phyloP scores from a whole-genome alignment of 2,888 invertebrate species.

The Xestia ashworthii region DNA sequence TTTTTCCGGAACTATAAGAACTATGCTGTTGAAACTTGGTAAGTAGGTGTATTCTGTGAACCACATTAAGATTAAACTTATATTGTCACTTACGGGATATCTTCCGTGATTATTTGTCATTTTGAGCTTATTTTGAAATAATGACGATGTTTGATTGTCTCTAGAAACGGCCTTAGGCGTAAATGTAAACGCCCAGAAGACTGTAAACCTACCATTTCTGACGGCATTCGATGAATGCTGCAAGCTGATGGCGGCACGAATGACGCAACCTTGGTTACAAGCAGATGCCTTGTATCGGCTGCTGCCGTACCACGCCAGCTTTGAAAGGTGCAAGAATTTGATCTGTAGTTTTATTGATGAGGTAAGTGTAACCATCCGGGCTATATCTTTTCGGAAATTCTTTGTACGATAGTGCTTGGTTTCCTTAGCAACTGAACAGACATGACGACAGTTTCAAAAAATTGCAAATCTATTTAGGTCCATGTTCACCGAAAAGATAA shows the following conservation, averaged over 20 bases:
- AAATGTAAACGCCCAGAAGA: conserved; percentile 63
- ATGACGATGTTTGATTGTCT: background rate
- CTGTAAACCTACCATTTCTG: conserved; percentile 67
- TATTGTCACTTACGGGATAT: too few relatives aligned
- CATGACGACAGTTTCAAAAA: too few relatives aligned
- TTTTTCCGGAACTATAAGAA: too few relatives aligned
- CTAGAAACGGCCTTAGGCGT: conserved; percentile 73
- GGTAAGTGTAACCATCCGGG: conserved; percentile 45
- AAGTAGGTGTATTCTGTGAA: too few relatives aligned
- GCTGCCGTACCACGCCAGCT: conserved; percentile 39
- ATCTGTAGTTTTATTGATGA: conserved; percentile 65
- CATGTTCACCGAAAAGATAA: too few relatives aligned
- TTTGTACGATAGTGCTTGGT: background rate
- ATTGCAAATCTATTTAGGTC: too few relatives aligned
- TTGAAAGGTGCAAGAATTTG: conserved; percentile 44
- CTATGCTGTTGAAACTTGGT: too few relatives aligned
- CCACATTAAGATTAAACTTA: too few relatives aligned
- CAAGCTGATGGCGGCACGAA: conserved; percentile 60
- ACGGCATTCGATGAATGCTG: conserved; percentile 66
- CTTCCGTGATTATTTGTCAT: too few relatives aligned
- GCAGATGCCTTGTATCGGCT: conserved; percentile 65
- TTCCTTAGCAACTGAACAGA: background rate
- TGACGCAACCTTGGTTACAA: conserved; percentile 72
- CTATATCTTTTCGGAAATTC: background rate
- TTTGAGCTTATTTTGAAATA: background rate